Percentiles rank a stretch among this genome's conserved stretches.
Evolutionary conservation across 2,797 vertebrate species (phyloP).

Genomic region (Coranthus polyacanthus): DNA sequence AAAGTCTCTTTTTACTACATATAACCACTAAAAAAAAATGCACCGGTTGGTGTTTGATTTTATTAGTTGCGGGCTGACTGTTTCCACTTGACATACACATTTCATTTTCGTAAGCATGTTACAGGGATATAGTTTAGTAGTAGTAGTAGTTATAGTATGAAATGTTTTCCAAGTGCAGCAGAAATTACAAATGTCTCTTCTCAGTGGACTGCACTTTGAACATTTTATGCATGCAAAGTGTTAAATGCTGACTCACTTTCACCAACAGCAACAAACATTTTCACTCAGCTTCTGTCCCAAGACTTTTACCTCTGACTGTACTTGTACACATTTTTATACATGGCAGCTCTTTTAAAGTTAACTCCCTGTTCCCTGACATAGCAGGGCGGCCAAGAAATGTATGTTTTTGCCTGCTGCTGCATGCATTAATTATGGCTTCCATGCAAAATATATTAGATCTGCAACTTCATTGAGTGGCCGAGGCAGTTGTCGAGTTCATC

Average conservation of each 20-base stretch:
- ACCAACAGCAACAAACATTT: slow-evolving; percentile 55
- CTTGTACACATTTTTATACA: slow-evolving; percentile 45
- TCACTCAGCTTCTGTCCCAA: slow-evolving; percentile 41
- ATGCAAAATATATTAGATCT: slow-evolving; percentile 80
- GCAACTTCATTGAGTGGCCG: slow-evolving; percentile 65
- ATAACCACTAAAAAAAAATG: not conserved
- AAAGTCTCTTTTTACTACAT: not conserved
- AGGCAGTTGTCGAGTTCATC: slow-evolving; percentile 39
- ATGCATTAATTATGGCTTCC: slow-evolving; percentile 79
- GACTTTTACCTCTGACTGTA: slow-evolving; percentile 51
- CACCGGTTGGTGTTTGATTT: not conserved
- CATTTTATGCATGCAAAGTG: slow-evolving; percentile 61
- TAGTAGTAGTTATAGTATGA: slow-evolving; percentile 15
- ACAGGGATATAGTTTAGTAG: slow-evolving; percentile 8
- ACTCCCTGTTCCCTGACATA: slow-evolving; percentile 51
- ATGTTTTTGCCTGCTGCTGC: slow-evolving; percentile 55
- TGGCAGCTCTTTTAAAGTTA: slow-evolving; percentile 56
- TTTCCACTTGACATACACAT: slow-evolving; percentile 3
- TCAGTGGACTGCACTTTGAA: slow-evolving; percentile 21
- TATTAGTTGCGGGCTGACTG: not conserved
- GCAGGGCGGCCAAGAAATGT: slow-evolving; percentile 61
- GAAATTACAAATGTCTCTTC: slow-evolving; percentile 23
- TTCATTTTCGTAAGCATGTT: slow-evolving; percentile 7
- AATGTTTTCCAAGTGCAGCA: slow-evolving; percentile 14
- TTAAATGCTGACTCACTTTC: slow-evolving; percentile 62